These are phyloP conservation scores for Drymodes brunneopygia DNA, from an alignment of 2,113 vertebrate species.

Conservation along the genomic window DNA sequence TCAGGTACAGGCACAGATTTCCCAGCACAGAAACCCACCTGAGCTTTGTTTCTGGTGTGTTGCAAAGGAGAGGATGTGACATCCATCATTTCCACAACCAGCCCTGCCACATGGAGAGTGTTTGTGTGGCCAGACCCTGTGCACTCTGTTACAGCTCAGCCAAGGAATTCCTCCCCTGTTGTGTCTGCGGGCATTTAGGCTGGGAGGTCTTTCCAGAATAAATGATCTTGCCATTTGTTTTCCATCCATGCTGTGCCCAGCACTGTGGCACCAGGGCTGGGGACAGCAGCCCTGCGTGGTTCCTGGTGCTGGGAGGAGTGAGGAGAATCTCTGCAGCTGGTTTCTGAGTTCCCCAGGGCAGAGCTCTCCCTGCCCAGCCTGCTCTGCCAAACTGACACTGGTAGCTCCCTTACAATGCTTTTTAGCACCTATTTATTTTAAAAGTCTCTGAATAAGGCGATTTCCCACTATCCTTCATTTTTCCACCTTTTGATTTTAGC, in stretches of 20 bases:
- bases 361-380: not conserved
- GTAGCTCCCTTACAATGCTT: not conserved
- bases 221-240: slow-evolving; percentile 31
- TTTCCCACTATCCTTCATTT: not conserved
- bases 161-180: slow-evolving; percentile 39
- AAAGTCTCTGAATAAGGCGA: not conserved
- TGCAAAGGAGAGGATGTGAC: not conserved
- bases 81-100: slow-evolving; percentile 28
- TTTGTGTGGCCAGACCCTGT: slow-evolving; percentile 30
- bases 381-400: not conserved
- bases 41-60: not conserved
- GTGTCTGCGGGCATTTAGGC: not conserved
- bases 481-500: not conserved
- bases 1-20: slow-evolving; percentile 10
- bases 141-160: not conserved
- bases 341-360: not conserved
- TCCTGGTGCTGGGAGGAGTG: not conserved
- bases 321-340: not conserved
- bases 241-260: not conserved
- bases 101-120: not conserved
- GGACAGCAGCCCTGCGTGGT: not conserved
- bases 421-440: not conserved
- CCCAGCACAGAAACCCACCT: not conserved
- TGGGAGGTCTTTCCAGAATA: slow-evolving; percentile 36
- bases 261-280: not conserved